Conservation (phyloP, 2,797 vertebrate genomes). For the Paguma larvata region DNA sequence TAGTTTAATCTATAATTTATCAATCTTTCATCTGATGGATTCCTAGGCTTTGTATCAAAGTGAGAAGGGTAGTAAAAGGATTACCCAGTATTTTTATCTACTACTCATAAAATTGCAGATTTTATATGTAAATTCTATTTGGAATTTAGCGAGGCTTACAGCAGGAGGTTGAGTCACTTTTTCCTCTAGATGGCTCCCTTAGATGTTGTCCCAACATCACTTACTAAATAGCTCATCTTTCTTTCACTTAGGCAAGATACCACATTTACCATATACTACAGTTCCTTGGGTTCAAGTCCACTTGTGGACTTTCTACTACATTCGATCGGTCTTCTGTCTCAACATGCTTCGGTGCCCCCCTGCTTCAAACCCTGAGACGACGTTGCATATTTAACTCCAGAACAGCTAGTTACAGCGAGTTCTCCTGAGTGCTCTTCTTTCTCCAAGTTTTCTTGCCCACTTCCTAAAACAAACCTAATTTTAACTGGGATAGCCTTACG, state of each 20-base stretch:
- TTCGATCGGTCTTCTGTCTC: background rate
- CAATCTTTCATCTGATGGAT: background rate
- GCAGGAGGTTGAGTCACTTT: background rate
- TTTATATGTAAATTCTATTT: background rate
- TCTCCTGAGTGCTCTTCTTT: background rate
- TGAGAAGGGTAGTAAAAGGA: background rate
- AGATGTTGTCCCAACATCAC: background rate
- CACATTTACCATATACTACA: rapidly evolving
- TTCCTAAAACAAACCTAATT: background rate
- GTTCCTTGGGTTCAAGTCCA: too few species aligned
- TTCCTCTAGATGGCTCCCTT: background rate
- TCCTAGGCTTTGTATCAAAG: background rate
- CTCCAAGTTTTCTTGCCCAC: background rate
- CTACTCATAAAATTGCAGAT: background rate
- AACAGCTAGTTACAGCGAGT: background rate
- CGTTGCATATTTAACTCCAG: too few species aligned
- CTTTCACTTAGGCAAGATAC: rapidly evolving
- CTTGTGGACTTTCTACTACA: too few species aligned
- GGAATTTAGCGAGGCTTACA: background rate
- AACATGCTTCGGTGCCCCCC: rapidly evolving
- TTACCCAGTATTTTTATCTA: background rate
- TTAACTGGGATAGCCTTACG: background rate
- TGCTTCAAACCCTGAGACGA: background rate
- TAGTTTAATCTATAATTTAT: background rate
- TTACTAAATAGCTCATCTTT: background rate